Evolutionary conservation across 2,888 invertebrate genomes (phyloP), one percentile per base, ranked within the genome.

Genomic region (Thecophora atra): DNA sequence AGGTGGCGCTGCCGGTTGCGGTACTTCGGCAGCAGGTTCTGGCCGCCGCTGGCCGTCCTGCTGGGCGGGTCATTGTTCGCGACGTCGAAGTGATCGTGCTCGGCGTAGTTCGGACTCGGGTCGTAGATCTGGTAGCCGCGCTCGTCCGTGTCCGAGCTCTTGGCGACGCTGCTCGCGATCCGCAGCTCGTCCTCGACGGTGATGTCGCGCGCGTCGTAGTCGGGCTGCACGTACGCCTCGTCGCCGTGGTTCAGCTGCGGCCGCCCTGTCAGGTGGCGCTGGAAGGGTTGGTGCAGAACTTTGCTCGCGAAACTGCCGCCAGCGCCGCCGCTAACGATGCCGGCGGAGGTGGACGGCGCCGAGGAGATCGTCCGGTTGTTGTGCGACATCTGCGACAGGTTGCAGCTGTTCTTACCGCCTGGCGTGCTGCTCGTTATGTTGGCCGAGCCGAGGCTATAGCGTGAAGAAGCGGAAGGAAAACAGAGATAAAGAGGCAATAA

Each of bases 341-440:
- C 79, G 19, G 79, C 80, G 28, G 81, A 82, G n/a, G 82, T 84
- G 3, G 84, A 82, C 58, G 84, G 84, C 64, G 82, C 76, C 13
- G 83, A 84, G 51, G 76, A 77, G n/a, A 78, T 70, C 54, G 78
- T 75, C 52, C 78, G 77, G 70, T 79, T 79, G 64, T 79, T 77
- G 74, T 79, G 80, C 63, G 79, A 76, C 72, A 76, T 76, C 74
- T 78, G 77, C 21, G 79, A 77, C 30, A 76, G 76, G 64, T 79
- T 79, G 71, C 76, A 78, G 70, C 80, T 79, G 66, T 79, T 77
- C 73, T 79, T 79, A 6, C 79, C 81, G 74, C 82, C 84, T 13
- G 85, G 85, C 7, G 84, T 85, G 76, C 84, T 85, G 79, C 81
- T 85, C 51, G 81, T 81, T 51, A 82, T 81, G 30, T 78, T 81